Evolutionary conservation across 2,113 vertebrate genomes (phyloP).

Genomic region (Myotis lucifugus): DNA sequence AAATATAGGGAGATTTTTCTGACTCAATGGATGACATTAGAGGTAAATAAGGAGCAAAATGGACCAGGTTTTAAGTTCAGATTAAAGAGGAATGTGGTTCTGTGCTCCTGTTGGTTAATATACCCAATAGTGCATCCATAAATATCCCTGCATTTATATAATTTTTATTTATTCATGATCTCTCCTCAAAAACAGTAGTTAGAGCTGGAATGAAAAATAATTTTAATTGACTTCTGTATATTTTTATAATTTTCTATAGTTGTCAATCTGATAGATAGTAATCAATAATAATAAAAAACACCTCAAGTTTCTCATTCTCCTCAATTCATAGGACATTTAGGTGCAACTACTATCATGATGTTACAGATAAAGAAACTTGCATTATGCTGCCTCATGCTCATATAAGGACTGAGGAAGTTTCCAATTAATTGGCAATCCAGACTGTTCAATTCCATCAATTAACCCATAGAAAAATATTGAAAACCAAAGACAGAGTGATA

Average conservation of each 20-base stretch:
- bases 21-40: not conserved
- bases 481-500: not conserved
- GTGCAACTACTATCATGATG: not conserved
- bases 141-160: not conserved
- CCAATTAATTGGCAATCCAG: not conserved
- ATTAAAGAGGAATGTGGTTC: not conserved
- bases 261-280: not conserved
- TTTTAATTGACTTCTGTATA: not conserved
- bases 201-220: not conserved
- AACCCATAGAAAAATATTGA: not conserved
- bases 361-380: not conserved
- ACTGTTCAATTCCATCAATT: not conserved
- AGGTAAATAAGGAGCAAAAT: not conserved
- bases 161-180: not conserved
- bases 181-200: not conserved
- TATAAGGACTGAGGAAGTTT: not conserved
- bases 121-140: not conserved
- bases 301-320: not conserved
- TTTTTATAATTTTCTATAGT: not conserved
- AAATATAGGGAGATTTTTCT: not conserved
- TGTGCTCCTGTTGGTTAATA: not conserved
- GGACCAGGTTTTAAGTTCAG: not conserved
- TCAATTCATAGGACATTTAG: not conserved
- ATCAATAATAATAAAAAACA: not conserved
- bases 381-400: not conserved